Conservation (phyloP, 1,140 invertebrate genomes). For the Octopus sinensis region DNA sequence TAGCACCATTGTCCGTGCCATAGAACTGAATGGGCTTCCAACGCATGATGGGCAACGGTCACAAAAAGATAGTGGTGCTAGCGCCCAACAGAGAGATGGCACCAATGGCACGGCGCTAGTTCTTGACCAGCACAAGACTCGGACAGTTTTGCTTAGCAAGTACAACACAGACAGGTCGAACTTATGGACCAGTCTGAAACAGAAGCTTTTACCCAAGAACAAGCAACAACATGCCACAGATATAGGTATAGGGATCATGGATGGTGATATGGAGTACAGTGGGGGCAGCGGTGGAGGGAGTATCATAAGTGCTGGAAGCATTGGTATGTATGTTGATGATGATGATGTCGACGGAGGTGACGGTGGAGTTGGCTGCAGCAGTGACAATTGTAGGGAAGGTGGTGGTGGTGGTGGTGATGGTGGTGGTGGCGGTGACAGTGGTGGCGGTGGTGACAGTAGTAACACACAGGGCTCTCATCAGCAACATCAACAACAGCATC, state of each 20-base stretch:
- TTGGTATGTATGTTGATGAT: too few relatives aligned
- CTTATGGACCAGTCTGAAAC: conserved; percentile 4
- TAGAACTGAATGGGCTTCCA: conserved; percentile 29
- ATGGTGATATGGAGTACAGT: neutral
- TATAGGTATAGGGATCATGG: neutral
- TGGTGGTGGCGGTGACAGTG: too few relatives aligned
- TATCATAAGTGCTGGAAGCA: neutral
- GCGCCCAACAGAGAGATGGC: neutral
- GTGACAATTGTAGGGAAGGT: neutral
- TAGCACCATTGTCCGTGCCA: conserved; percentile 26
- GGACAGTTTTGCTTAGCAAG: neutral
- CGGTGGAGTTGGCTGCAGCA: neutral
- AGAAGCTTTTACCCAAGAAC: neutral
- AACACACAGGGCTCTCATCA: too few relatives aligned
- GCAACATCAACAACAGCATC: too few relatives aligned
- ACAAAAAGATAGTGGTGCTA: neutral
- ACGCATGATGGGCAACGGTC: neutral
- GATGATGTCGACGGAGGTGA: neutral
- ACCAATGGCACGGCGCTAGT: neutral
- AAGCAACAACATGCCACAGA: neutral
- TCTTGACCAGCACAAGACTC: neutral
- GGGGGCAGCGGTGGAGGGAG: neutral
- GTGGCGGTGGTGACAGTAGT: too few relatives aligned
- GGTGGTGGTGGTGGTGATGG: too few relatives aligned
- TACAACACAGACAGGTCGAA: neutral